phyloP scores from a whole-genome alignment of 1,140 invertebrate species.

The Drosophila baimaii region DNA sequence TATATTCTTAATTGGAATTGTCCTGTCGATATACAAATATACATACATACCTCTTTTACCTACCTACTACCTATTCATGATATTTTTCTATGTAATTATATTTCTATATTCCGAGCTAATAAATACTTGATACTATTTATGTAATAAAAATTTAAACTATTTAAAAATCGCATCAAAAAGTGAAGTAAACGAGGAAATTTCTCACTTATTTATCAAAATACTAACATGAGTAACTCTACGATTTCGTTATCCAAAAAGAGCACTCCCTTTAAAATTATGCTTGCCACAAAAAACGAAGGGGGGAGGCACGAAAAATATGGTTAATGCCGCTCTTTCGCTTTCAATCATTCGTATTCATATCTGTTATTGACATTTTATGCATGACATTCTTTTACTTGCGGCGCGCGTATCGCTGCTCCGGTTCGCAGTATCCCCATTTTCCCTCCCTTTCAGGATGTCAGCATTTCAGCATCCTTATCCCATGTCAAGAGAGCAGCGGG shows the following conservation, averaged over 20 bases:
- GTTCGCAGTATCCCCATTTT: background rate
- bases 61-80: too few species aligned
- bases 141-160: too few species aligned
- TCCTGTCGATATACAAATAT: too few species aligned
- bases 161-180: too few species aligned
- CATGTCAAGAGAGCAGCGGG: slow-evolving; percentile 66
- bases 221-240: too few species aligned
- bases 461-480: slow-evolving; percentile 36
- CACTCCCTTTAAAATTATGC: background rate
- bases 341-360: slow-evolving; percentile 59
- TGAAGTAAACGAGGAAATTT: too few species aligned
- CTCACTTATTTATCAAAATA: too few species aligned
- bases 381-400: slow-evolving; percentile 60
- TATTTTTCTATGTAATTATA: background rate
- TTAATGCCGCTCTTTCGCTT: slow-evolving; percentile 6
- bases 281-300: background rate
- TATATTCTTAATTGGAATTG: too few species aligned
- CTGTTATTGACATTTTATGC: slow-evolving; percentile 79
- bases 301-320: background rate
- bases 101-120: background rate
- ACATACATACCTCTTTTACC: too few species aligned
- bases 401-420: background rate
- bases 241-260: too few species aligned
- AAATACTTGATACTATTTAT: too few species aligned
- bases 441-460: slow-evolving; percentile 7